Percentiles rank a stretch among this genome's conserved stretches.
These are phyloP conservation scores for Ophion costatus DNA, from an alignment of 2,888 invertebrate genomes.

Conservation along the genomic window DNA sequence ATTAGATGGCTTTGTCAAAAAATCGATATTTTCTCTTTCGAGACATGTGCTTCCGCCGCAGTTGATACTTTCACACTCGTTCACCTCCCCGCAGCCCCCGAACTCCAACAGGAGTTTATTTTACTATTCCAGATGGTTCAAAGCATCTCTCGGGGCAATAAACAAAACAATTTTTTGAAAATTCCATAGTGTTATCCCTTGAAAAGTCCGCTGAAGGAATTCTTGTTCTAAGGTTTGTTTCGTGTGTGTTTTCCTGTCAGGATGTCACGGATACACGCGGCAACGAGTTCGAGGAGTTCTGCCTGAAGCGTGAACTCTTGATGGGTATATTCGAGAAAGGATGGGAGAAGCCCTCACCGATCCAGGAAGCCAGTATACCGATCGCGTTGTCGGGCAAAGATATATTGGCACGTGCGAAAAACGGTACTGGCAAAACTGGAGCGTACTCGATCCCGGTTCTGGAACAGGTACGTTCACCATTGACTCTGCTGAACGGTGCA, in stretches of 20 bases:
- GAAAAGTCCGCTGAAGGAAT: not conserved
- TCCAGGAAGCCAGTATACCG: slow-evolving; percentile 99
- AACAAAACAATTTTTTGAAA: too few relatives aligned
- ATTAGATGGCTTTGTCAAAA: too few relatives aligned
- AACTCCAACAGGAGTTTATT: too few relatives aligned
- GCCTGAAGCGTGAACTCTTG: slow-evolving; percentile 97
- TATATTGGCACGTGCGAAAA: slow-evolving; percentile 99
- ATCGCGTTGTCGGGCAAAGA: slow-evolving; percentile 99
- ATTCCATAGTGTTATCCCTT: not conserved
- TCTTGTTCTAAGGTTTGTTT: not conserved
- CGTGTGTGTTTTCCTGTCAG: slow-evolving; percentile 83
- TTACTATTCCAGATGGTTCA: too few relatives aligned
- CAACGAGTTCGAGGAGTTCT: slow-evolving; percentile 99
- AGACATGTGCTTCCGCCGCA: too few relatives aligned
- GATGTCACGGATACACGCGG: slow-evolving; percentile 99
- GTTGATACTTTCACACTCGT: too few relatives aligned
- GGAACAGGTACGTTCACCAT: slow-evolving; percentile 88
- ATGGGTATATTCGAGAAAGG: slow-evolving; percentile 99
- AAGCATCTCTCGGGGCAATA: too few relatives aligned
- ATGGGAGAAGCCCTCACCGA: slow-evolving; percentile 99
- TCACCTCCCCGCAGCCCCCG: too few relatives aligned
- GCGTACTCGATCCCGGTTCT: slow-evolving; percentile 99
- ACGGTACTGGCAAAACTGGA: slow-evolving; percentile 99
- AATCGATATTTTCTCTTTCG: too few relatives aligned
- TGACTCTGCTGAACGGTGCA: slow-evolving; percentile 10